A percentile compares a stretch with the other conserved stretches of the same genome.
Evolutionary conservation across 2,888 invertebrate genomes (phyloP).

Genomic region (Pandemis cinnamomeana): DNA sequence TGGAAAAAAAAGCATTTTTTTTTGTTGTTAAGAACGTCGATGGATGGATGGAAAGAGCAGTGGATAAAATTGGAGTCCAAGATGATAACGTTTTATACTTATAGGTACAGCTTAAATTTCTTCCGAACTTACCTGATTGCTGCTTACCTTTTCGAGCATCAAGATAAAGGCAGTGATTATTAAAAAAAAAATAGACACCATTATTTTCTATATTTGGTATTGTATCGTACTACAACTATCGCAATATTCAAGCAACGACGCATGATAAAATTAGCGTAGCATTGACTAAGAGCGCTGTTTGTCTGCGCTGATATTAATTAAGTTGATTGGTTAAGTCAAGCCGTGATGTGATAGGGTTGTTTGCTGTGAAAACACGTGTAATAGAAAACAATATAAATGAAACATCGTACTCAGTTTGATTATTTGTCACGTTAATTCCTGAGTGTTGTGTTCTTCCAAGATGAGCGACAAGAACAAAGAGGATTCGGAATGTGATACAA

Average conservation of each 20-base stretch:
- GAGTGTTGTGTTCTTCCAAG: slow-evolving; percentile 45
- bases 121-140: too few relatives aligned
- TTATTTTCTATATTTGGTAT: too few relatives aligned
- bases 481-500: slow-evolving; percentile 46
- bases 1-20: too few relatives aligned
- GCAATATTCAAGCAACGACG: slow-evolving; percentile 14
- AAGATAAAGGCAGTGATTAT: too few relatives aligned
- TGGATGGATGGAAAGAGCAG: too few relatives aligned
- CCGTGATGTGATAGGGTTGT: slow-evolving; percentile 42
- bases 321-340: slow-evolving; percentile 43
- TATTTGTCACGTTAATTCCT: slow-evolving; percentile 33
- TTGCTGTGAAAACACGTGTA: slow-evolving; percentile 49
- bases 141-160: too few relatives aligned
- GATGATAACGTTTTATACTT: too few relatives aligned
- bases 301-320: slow-evolving; percentile 34
- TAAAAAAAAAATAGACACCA: too few relatives aligned
- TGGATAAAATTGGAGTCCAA: too few relatives aligned
- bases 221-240: neutral
- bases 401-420: slow-evolving; percentile 30
- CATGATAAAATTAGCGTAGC: slow-evolving; percentile 27
- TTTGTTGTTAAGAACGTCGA: too few relatives aligned
- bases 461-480: slow-evolving; percentile 41
- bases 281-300: slow-evolving; percentile 32
- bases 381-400: slow-evolving; percentile 42
- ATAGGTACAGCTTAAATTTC: too few relatives aligned